These are phyloP conservation scores for Siniperca chuatsi DNA, from an alignment of 2,113 vertebrate species.

Conservation along the genomic window DNA sequence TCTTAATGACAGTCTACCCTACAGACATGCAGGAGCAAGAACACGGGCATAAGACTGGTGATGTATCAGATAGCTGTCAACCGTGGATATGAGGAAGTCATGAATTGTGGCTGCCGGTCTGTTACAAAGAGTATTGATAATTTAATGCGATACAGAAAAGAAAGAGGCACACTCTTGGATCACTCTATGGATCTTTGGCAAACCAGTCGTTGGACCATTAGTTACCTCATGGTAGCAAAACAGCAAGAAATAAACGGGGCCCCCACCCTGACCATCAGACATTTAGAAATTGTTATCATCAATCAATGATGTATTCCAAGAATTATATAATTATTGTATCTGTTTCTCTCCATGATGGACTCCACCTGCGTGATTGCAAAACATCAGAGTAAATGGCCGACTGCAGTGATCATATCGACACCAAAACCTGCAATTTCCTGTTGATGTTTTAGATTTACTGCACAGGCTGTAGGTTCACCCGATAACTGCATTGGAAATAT, in stretches of 20 bases:
- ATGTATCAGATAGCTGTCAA: slow-evolving; percentile 34
- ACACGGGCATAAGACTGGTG: slow-evolving; percentile 3
- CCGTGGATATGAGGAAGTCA: slow-evolving; percentile 24
- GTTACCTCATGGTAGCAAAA: background rate
- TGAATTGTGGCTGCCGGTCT: background rate
- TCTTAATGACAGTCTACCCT: slow-evolving; percentile 37
- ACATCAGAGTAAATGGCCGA: background rate
- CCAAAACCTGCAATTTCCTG: slow-evolving; percentile 22
- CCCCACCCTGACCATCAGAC: background rate
- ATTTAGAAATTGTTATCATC: slow-evolving; percentile 7
- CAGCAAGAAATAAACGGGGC: background rate
- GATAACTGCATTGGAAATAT: background rate
- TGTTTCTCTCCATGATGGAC: slow-evolving; percentile 3
- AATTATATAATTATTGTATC: background rate
- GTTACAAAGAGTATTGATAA: slow-evolving; percentile 34
- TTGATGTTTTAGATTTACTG: background rate
- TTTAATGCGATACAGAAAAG: slow-evolving; percentile 22
- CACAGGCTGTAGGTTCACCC: background rate
- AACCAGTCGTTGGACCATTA: background rate
- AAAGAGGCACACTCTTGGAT: slow-evolving; percentile 12
- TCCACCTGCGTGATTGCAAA: background rate
- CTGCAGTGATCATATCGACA: slow-evolving; percentile 2
- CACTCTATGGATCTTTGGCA: background rate
- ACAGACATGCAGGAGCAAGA: slow-evolving; percentile 11
- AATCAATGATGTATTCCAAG: background rate